Conservation (phyloP, 1,140 invertebrate species). For the Sycobia sp. region DNA sequence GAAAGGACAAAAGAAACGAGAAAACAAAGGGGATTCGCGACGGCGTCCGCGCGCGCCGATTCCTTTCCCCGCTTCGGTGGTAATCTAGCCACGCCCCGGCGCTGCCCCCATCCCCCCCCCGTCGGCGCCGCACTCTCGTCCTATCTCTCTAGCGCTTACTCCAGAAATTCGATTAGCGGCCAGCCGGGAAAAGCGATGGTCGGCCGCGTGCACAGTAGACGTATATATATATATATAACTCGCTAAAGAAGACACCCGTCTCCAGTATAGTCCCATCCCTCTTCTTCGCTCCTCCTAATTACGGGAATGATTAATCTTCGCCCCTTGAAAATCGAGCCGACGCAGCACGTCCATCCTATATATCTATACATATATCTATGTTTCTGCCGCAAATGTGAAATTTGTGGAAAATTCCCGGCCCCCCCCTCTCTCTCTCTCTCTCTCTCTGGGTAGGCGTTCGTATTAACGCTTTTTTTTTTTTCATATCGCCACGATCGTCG, state of each 20-base stretch:
- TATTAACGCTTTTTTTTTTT: too few relatives aligned
- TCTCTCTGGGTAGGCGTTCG: too few relatives aligned
- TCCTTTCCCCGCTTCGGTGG: conserved; percentile 16
- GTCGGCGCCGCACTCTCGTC: too few relatives aligned
- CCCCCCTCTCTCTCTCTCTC: too few relatives aligned
- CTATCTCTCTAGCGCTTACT: too few relatives aligned
- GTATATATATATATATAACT: too few relatives aligned
- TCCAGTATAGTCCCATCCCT: conserved; percentile 6
- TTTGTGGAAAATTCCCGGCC: conserved; percentile 5
- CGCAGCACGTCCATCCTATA: background rate
- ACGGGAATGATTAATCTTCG: conserved; percentile 31
- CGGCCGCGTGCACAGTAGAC: too few relatives aligned
- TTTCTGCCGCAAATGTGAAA: background rate
- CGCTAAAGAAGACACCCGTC: conserved; percentile 45
- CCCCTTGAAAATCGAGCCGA: background rate
- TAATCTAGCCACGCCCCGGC: conserved; percentile 47
- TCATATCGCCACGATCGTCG: too few relatives aligned
- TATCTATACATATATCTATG: too few relatives aligned
- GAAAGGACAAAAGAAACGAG: conserved; percentile 25
- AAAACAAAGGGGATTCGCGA: conserved; percentile 42
- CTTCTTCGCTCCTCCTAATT: conserved; percentile 30
- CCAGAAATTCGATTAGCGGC: too few relatives aligned
- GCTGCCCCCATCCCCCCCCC: conserved; percentile 31
- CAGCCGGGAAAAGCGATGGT: too few relatives aligned
- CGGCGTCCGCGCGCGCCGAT: too few relatives aligned